Evolutionary conservation across 2,888 invertebrate species (phyloP), one percentile per base, ranked within the genome.

Genomic region (Deladenus siricidicola): DNA sequence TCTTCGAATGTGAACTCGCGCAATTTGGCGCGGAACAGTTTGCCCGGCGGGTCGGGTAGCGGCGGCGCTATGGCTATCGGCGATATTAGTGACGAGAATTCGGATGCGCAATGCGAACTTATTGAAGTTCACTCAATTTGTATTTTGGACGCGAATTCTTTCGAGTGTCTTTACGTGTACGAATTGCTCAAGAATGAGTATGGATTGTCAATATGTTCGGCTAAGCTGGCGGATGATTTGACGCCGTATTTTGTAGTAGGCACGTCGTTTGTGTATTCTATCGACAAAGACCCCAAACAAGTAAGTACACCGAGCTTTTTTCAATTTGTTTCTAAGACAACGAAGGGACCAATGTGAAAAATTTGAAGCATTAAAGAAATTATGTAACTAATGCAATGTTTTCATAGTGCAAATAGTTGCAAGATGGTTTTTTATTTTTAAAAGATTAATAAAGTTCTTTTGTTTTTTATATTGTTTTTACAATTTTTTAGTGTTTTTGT

Each of bases 221-320:
- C 67, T 3, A 58, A 65, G n/a, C 61, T 75, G 21, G 91, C 91
- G 1, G 90, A 92, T 73, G 94, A 96, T 82, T 86, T 88, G 0
- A 87, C 86, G 72, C 86, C 88, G 3, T 98, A 96, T 82, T 98
- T 88, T 81, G 86, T 94, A 19, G 88, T 93, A 24, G 96, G 96
- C 60, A 96, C 96, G 0, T 92, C 92, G 21, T 49, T 43, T 55
- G 87, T 96, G 3, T 88, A 90, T 81, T 89, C 91, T 0, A 96
- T 98, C 78, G 98, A 98, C 78, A 87, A 90, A 0, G 96, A 96
- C 79, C 91, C 94, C 0, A 93, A 89, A 51, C 43, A 54, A 29
- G 65, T 65, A 34, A 14, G 39, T 55, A 49, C 8, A 21, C 23
- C 14, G 3, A n/a, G n/a, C n/a, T n/a, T 19, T 24, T 17, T 4